phyloP scores from a whole-genome alignment of 2,888 invertebrate species.

The Lasioglossum oenotherae region DNA sequence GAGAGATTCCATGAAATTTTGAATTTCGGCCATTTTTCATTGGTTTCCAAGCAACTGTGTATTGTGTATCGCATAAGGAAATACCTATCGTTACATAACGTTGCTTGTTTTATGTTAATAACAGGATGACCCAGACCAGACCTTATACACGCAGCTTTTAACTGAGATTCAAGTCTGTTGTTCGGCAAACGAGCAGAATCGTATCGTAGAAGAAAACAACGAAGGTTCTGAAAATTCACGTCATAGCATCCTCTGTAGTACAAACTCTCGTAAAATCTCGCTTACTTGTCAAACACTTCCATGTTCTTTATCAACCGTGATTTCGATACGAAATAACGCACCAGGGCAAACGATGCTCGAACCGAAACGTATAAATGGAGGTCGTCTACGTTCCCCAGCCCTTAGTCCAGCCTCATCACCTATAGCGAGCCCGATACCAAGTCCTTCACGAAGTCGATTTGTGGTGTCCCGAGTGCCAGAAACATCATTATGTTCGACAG shows the following conservation, averaged over 20 bases:
- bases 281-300: conserved; percentile 88
- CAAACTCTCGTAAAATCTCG: conserved; percentile 88
- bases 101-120: conserved; percentile 13
- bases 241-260: conserved; percentile 79
- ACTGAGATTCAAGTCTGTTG: conserved; percentile 87
- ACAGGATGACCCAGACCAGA: conserved; percentile 75
- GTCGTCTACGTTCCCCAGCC: conserved; percentile 88
- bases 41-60: not conserved
- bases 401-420: conserved; percentile 88
- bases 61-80: too few species aligned
- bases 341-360: conserved; percentile 77
- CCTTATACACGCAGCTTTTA: conserved; percentile 83
- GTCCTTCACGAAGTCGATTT: conserved; percentile 85
- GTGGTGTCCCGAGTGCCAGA: conserved; percentile 84
- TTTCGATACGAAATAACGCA: conserved; percentile 70
- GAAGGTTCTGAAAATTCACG: conserved; percentile 78
- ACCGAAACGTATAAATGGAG: conserved; percentile 83
- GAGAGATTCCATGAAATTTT: not conserved
- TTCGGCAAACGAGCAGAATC: conserved; percentile 85
- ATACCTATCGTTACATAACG: conserved; percentile 3
- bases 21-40: not conserved
- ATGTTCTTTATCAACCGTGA: conserved; percentile 72
- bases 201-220: conserved; percentile 74
- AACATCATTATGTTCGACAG: conserved; percentile 81
- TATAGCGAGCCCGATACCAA: conserved; percentile 89